Evolutionary conservation across 2,888 invertebrate genomes (phyloP).

Genomic region (Erynnis tages): DNA sequence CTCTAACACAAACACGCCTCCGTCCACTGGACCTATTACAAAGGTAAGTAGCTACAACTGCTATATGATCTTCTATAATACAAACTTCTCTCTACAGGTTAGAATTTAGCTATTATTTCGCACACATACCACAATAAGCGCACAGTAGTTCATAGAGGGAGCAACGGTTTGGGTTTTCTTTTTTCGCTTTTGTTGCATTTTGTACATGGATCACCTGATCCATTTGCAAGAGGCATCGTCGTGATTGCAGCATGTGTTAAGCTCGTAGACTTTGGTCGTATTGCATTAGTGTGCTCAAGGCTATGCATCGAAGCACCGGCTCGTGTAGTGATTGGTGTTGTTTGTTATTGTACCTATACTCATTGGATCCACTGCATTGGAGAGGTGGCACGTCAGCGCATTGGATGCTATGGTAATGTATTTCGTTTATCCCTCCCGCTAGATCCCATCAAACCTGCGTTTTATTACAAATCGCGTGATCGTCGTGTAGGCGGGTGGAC

Average conservation of each 20-base stretch:
- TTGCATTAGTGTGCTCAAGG: conserved; percentile 77
- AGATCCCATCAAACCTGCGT: conserved; percentile 48
- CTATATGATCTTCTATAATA: conserved; percentile 42
- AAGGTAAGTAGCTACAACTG: conserved; percentile 87
- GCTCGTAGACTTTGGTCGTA: conserved; percentile 79
- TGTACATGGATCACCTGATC: conserved; percentile 71
- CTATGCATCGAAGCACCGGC: conserved; percentile 75
- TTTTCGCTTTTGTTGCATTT: conserved; percentile 66
- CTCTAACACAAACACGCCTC: conserved; percentile 86
- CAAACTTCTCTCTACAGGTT: conserved; percentile 62
- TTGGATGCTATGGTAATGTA: conserved; percentile 77
- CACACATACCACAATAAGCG: conserved; percentile 71
- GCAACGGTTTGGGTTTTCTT: conserved; percentile 74
- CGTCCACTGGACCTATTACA: conserved; percentile 93
- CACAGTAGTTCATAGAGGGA: conserved; percentile 79
- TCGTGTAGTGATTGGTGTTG: conserved; percentile 79
- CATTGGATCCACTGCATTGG: conserved; percentile 78
- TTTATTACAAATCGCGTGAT: conserved; percentile 56
- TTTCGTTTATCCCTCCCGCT: conserved; percentile 69
- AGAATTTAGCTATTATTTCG: conserved; percentile 62
- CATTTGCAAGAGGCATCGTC: conserved; percentile 72
- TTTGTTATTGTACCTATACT: conserved; percentile 64
- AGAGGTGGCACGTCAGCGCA: conserved; percentile 78
- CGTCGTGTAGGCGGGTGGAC: conserved; percentile 67
- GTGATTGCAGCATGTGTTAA: conserved; percentile 77